These are phyloP conservation scores for Oxygymnocypris stewartii DNA, from an alignment of 2,113 vertebrate species.

Conservation along the genomic window DNA sequence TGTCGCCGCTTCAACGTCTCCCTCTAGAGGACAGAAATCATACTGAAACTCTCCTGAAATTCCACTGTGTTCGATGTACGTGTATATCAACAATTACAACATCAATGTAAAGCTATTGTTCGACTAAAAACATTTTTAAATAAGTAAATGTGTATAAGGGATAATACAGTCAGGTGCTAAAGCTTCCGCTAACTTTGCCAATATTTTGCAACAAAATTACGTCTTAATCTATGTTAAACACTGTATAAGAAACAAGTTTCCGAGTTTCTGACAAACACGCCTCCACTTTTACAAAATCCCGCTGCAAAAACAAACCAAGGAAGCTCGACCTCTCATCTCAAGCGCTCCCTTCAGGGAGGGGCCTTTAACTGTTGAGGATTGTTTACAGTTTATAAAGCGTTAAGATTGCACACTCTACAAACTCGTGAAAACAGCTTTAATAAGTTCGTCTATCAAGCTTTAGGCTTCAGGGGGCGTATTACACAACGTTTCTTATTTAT, in stretches of 20 bases:
- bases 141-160: neutral
- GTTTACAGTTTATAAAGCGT: neutral
- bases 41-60: neutral
- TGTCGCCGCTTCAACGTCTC: conserved; percentile 48
- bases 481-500: too few relatives aligned
- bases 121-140: neutral
- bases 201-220: too few relatives aligned
- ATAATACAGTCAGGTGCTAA: too few relatives aligned
- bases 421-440: too few relatives aligned
- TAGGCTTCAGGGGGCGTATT: too few relatives aligned
- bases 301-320: neutral
- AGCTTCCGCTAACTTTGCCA: too few relatives aligned
- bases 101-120: neutral
- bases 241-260: too few relatives aligned
- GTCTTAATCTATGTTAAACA: neutral
- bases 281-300: neutral
- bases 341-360: neutral
- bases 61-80: too few relatives aligned
- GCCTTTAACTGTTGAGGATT: neutral
- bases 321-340: neutral
- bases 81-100: neutral
- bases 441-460: too few relatives aligned
- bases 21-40: conserved; percentile 58
- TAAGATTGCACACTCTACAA: neutral
- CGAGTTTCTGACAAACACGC: neutral